These are phyloP conservation scores for Lepidotrigona ventralis DNA, from an alignment of 1,140 invertebrate genomes.

Conservation along the genomic window DNA sequence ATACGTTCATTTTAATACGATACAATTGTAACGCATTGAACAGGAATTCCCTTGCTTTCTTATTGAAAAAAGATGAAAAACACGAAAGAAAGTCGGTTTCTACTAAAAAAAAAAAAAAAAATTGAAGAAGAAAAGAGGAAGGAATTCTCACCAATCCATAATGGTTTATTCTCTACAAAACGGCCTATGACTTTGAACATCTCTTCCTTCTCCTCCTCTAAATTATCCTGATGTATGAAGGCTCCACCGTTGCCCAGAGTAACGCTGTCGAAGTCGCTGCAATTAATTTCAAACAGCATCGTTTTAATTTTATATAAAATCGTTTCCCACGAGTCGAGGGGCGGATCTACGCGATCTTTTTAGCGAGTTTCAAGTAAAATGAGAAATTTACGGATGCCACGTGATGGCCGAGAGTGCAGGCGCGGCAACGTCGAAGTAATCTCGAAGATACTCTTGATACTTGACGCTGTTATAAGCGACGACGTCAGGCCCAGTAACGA, in stretches of 20 bases:
- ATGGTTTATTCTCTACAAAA: conserved; percentile 65
- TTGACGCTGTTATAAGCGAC: conserved; percentile 70
- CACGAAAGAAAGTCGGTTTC: no score
- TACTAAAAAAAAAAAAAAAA: no score
- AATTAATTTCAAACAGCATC: background rate
- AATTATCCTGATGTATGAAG: conserved; percentile 66
- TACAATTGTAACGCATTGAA: no score
- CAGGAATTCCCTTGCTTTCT: no score
- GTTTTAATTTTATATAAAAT: background rate
- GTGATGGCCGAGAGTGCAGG: conserved; percentile 82
- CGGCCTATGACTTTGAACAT: conserved; percentile 67
- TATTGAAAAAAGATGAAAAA: no score
- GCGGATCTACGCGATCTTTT: background rate
- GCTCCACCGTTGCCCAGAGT: conserved; percentile 55
- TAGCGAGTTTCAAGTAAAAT: no score
- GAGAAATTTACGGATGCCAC: conserved; percentile 83
- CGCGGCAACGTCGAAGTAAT: conserved; percentile 80
- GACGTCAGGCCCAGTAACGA: conserved; percentile 76
- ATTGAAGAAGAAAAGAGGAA: no score
- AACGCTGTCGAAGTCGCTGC: conserved; percentile 61
- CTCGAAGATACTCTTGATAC: conserved; percentile 80
- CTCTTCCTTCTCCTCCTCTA: conserved; percentile 66
- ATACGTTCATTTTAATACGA: no score
- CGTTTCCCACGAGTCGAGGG: background rate
- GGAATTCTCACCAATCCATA: conserved; percentile 76